phyloP scores from a whole-genome alignment of 2,797 vertebrate species.

The Vipera latastei region DNA sequence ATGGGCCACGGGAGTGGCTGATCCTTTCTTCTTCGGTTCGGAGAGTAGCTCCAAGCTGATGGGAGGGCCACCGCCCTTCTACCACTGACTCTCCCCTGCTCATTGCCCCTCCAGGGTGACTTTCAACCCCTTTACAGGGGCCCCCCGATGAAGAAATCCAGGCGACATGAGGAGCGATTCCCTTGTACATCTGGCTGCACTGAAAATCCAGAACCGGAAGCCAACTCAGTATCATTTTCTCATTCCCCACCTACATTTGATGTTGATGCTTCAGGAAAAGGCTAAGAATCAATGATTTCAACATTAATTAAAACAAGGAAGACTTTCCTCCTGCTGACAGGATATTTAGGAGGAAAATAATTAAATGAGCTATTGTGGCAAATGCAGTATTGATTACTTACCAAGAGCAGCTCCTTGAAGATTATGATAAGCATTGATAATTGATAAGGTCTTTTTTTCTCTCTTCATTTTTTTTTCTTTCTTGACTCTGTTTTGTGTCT shows the following conservation, averaged over 20 bases:
- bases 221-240: conserved; percentile 7
- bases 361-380: conserved; percentile 68
- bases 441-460: neutral
- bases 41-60: too few species aligned
- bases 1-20: too few species aligned
- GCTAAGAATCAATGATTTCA: conserved; percentile 63
- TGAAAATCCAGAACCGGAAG: too few species aligned
- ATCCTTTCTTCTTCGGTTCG: too few species aligned
- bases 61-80: too few species aligned
- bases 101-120: too few species aligned
- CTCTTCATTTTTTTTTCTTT: neutral
- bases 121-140: too few species aligned
- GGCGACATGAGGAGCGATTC: too few species aligned
- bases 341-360: conserved; percentile 71
- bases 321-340: conserved; percentile 53
- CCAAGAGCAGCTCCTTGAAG: conserved; percentile 54
- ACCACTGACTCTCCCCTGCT: too few species aligned
- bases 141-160: too few species aligned
- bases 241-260: conserved; percentile 7
- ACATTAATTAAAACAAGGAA: conserved; percentile 71
- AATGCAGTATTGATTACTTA: conserved; percentile 68
- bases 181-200: too few species aligned
- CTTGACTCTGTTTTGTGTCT: neutral
- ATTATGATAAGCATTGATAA: conserved; percentile 59
- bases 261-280: conserved; percentile 44